These are phyloP conservation scores for Platyrinchus mystaceus DNA, from an alignment of 2,797 vertebrate genomes.

Conservation along the genomic window DNA sequence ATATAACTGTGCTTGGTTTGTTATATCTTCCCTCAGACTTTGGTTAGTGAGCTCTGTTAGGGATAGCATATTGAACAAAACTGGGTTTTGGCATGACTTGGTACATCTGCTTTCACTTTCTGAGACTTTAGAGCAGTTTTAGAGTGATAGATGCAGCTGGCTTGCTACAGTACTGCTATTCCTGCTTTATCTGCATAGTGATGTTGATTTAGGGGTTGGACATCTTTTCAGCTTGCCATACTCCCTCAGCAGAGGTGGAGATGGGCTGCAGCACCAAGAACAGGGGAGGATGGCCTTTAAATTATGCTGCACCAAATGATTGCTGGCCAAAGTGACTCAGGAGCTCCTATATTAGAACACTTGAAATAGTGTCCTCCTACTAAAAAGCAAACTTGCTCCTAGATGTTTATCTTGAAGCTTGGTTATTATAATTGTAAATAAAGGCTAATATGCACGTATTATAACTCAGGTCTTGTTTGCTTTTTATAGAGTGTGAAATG, in stretches of 20 bases:
- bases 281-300: not conserved
- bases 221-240: not conserved
- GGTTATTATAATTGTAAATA: conserved; percentile 2
- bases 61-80: not conserved
- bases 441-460: not conserved
- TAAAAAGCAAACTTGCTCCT: not conserved
- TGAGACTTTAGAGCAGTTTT: not conserved
- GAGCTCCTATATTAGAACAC: not conserved
- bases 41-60: not conserved
- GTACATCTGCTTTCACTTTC: conserved; percentile 3
- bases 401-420: not conserved
- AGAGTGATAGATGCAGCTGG: not conserved
- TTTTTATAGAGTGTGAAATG: conserved; percentile 21
- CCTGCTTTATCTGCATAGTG: not conserved
- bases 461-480: not conserved
- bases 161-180: not conserved
- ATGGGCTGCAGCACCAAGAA: not conserved
- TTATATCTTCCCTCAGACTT: not conserved
- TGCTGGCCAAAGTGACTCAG: not conserved
- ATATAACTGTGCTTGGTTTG: not conserved
- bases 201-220: not conserved
- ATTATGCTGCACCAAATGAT: not conserved
- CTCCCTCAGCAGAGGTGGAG: not conserved
- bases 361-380: not conserved
- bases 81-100: not conserved